Evolutionary conservation across 92 coral and sea anemone genomes (phyloP).

Genomic region (Phymanthus crucifer): DNA sequence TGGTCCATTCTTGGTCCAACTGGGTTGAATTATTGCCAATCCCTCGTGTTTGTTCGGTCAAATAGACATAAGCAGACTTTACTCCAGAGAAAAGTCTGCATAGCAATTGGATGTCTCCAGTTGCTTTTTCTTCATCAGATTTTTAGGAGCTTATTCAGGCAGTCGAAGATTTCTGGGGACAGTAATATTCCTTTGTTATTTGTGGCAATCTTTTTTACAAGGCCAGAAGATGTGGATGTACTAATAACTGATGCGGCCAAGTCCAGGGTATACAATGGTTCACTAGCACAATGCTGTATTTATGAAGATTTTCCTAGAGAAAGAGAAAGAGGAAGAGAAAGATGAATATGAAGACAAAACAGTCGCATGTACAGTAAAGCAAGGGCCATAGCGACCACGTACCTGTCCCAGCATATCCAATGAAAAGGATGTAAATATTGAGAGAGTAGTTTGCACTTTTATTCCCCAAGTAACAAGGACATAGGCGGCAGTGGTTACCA

Average conservation of each 20-base stretch:
- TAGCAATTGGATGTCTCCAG: conserved; percentile 59
- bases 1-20: too few species aligned
- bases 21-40: too few species aligned
- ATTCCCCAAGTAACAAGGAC: too few species aligned
- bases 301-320: neutral
- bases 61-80: conserved; percentile 38
- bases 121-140: conserved; percentile 48
- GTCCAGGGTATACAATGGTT: conserved; percentile 21
- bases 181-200: conserved; percentile 39
- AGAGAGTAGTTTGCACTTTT: too few species aligned
- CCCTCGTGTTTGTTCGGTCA: conserved; percentile 42
- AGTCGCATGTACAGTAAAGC: too few species aligned
- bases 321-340: neutral
- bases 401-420: too few species aligned
- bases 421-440: too few species aligned
- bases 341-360: too few species aligned
- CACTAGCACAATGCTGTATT: neutral
- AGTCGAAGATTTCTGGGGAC: conserved; percentile 50
- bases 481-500: too few species aligned
- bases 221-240: conserved; percentile 48
- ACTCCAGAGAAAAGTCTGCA: conserved; percentile 61
- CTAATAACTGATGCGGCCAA: conserved; percentile 35
- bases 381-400: too few species aligned
- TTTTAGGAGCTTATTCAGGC: conserved; percentile 43
- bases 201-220: conserved; percentile 36